A percentile compares a stretch with the other conserved stretches of the same genome.
phyloP scores from a whole-genome alignment of 2,113 vertebrate species.

The Rhizomys pruinosus region DNA sequence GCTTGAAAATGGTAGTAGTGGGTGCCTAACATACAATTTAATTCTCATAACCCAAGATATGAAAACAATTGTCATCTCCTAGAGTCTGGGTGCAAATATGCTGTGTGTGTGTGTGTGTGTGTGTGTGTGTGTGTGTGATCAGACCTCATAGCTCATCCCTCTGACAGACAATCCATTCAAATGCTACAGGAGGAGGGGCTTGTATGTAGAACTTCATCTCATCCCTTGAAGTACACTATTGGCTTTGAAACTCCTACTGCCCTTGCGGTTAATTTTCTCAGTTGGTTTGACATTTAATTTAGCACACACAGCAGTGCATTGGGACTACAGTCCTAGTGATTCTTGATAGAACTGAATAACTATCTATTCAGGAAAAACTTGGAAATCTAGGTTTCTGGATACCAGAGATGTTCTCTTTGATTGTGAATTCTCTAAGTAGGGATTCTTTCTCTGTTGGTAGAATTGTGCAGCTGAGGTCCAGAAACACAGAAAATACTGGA shows the following conservation, averaged over 20 bases:
- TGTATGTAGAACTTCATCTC: background rate
- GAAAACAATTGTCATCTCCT: background rate
- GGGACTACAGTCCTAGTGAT: too few relatives aligned
- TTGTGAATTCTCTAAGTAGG: background rate
- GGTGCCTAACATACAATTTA: background rate
- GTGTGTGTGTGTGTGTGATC: background rate
- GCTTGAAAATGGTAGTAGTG: slow-evolving; percentile 10
- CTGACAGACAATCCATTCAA: background rate
- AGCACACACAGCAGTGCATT: background rate
- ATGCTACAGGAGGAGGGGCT: background rate
- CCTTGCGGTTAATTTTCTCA: background rate
- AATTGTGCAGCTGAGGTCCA: background rate
- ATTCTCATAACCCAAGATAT: background rate
- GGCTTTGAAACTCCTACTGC: background rate
- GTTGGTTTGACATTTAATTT: slow-evolving; percentile 37
- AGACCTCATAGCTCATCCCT: background rate
- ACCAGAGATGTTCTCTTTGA: background rate
- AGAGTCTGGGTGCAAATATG: background rate
- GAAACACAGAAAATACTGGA: background rate
- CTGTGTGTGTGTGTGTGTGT: too few relatives aligned
- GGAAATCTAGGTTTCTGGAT: background rate
- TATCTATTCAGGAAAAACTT: background rate
- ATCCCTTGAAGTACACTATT: background rate
- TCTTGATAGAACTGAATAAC: background rate
- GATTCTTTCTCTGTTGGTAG: background rate